phyloP scores from a whole-genome alignment of 2,113 vertebrate species.

The Sigmodon hispidus region DNA sequence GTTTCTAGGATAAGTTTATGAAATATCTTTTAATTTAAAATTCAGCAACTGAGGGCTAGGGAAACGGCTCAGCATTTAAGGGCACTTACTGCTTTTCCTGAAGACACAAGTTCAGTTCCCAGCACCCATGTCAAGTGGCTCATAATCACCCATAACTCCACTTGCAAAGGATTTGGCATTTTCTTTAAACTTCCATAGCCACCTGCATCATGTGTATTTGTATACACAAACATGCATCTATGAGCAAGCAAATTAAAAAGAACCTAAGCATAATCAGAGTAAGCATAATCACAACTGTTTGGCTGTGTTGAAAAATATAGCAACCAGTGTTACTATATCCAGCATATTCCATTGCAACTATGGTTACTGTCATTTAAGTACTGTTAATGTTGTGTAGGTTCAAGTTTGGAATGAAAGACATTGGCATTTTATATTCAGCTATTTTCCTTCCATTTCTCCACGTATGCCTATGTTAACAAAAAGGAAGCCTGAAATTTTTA shows the following conservation, averaged over 20 bases:
- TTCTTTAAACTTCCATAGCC: too few species aligned
- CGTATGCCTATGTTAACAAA: neutral
- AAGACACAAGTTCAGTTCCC: neutral
- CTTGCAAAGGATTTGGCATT: neutral
- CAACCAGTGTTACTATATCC: neutral
- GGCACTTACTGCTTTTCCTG: neutral
- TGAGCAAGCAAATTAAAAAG: neutral
- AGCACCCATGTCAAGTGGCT: too few species aligned
- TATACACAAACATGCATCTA: neutral
- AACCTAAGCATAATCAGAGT: neutral
- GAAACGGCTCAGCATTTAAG: neutral
- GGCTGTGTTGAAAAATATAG: neutral
- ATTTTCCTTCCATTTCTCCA: neutral
- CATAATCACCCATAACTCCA: neutral
- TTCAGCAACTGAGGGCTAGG: neutral
- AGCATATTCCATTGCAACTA: neutral
- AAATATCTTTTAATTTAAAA: slow-evolving; percentile 9
- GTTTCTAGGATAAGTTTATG: neutral
- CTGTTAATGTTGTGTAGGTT: neutral
- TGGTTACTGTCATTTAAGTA: neutral
- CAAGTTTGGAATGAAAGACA: neutral
- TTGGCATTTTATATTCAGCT: neutral
- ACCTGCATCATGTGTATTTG: too few species aligned
- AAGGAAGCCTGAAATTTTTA: neutral
- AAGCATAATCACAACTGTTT: neutral